Evolutionary conservation across 2,113 vertebrate genomes (phyloP), one percentile per base, ranked within the genome.

Genomic region (Jacana jacana): DNA sequence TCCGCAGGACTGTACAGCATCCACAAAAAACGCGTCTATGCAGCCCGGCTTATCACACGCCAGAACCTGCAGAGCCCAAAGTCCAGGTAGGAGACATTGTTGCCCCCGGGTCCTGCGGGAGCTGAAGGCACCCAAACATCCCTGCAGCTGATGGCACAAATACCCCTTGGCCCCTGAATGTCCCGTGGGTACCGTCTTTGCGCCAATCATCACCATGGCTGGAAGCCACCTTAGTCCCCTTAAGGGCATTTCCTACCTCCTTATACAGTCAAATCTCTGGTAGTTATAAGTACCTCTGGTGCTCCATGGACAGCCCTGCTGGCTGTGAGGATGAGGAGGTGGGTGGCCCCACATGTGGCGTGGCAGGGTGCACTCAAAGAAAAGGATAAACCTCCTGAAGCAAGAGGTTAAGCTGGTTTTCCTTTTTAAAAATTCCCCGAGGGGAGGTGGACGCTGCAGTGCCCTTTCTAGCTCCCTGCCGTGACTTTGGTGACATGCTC

Each of bases 11-110:
- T 99, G 3, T 98, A 98, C 98, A 98, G 40, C 52, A 98, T 99
- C 94, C 99, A 99, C 97, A 99, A 99, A 97, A 99, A 99, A 92
- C 98, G 98, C 1, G 99, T 99, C 57, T 99, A 98, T 2, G 98
- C 98, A 7, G 99, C 99, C 30, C 98, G 98, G 86, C 98, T 99
- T 40, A 95, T 99, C 20, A 91, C 98, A 25, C 98, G 99, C 35
- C 98, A 99, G 93, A 99, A 99, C 95, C 98, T 99, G 40, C 99
- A 99, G 97, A 99, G 98, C 90, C 94, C 98, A 13, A 99, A 99
- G 94, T 99, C 99, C 91, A 99, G 99, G 99, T 99, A 98, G 94
- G 98, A 86, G 13, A 4, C 2, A 20, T 18, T 0, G 17, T 69
- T 17, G 7, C 12, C 7, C 7, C 81, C 2, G 0, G 35, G 37